Conservation (phyloP, 2,113 vertebrate species). For the Lota lota region DNA sequence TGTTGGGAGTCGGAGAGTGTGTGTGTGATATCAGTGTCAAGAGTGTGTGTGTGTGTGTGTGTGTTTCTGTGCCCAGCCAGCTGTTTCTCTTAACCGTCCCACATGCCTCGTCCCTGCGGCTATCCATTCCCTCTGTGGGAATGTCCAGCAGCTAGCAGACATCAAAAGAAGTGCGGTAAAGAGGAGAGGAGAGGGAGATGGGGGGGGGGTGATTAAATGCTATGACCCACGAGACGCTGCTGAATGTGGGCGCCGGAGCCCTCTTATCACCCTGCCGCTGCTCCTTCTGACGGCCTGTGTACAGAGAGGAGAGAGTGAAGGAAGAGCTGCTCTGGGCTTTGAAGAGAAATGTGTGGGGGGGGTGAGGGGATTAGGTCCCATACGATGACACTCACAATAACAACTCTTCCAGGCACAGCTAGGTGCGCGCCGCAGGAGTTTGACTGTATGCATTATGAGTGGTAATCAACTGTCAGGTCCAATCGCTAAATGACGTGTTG, state of each 20-base stretch:
- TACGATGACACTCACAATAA: constrained; percentile 90
- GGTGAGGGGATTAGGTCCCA: constrained; percentile 73
- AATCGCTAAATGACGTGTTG: constrained; percentile 16
- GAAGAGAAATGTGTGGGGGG: constrained; percentile 66
- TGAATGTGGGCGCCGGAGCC: constrained; percentile 75
- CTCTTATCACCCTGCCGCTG: constrained; percentile 87
- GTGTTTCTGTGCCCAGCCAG: constrained; percentile 61
- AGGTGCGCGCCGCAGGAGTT: constrained; percentile 76
- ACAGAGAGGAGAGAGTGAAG: constrained; percentile 69
- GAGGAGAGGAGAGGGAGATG: neutral
- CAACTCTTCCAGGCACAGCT: constrained; percentile 83
- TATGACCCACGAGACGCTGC: constrained; percentile 49
- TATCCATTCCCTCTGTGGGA: constrained; percentile 86
- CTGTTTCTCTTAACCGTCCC: constrained; percentile 73
- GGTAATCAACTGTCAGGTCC: constrained; percentile 30
- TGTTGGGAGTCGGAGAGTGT: constrained; percentile 46
- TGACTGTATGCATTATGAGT: constrained; percentile 18
- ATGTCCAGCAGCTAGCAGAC: constrained; percentile 77
- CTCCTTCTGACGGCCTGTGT: constrained; percentile 87
- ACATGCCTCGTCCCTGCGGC: constrained; percentile 66
- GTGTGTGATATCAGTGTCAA: constrained; percentile 71
- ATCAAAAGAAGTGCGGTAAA: constrained; percentile 82
- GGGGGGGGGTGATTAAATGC: constrained; percentile 58
- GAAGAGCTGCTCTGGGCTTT: constrained; percentile 79
- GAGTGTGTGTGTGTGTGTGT: constrained; percentile 19